Base-by-base conservation (phyloP, 2,797 vertebrate species). In the Poeciliopsis paucimaculata region DNA sequence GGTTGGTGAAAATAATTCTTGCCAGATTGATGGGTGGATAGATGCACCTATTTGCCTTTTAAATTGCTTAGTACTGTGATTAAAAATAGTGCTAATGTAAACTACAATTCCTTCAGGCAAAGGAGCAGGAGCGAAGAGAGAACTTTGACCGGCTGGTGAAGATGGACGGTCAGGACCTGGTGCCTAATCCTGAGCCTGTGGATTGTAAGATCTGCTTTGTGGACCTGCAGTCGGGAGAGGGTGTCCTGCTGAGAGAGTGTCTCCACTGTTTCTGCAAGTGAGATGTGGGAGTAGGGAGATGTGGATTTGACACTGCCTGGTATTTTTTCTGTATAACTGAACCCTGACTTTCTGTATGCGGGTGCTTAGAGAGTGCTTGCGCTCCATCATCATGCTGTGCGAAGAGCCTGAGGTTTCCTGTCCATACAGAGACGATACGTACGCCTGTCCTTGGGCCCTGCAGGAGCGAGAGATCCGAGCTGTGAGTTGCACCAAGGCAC, bases 211-310 rank as follows among this genome's bases (percentile, higher is more conserved):
- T 98, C 89, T 98, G 97, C 89, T 97, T 95, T 66, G 78, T 94
- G 77, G 94, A 94, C 46, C 93, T 97, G 26, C 87, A 94, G 31
- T 91, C 95, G 0, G 96, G 95, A 6, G 92, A 94, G 5, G 85
- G 97, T 0, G 95, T 97, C 64, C 93, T 97, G 71, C 96, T 98
- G 47, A 92, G 97, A 8, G 97, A 98, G 80, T 97, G 97, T 80
- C 96, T 98, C 18, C 97, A 97, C 94, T 97, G 95, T 90, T 98
- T 97, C 91, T 98, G 97, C 95, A 96, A 90, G 97, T 97, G 79
- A 90, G 85, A 64, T 7, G 2, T 28, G 31, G 31, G 0, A 28
- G n/a, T 28, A 13, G 26, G 5, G 43, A 70, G 18, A 26, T 13
- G 47, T 13, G 34, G 10, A 13, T 76, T 49, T 46, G 15, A 36